Evolutionary conservation across 2,888 invertebrate genomes (phyloP), one percentile per base, ranked within the genome.

Genomic region (Smittia aterrima): DNA sequence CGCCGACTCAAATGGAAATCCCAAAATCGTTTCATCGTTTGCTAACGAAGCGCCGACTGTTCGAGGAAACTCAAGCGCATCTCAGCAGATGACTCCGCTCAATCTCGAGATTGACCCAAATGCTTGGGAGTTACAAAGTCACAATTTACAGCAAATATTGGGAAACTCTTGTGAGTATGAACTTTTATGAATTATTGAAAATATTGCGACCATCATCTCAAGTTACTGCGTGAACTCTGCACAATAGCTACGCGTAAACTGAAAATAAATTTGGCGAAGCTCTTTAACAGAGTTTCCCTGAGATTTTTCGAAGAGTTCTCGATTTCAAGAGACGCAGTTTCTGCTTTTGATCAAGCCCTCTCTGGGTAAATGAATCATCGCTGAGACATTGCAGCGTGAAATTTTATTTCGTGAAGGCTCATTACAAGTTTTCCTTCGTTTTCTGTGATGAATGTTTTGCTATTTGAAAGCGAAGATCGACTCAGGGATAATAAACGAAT

Each of bases 31-130:
- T 1, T 41, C 74, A 1, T 66, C 64, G 13, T 40, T 22, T 47
- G 58, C 27, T 13, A 74, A 66, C 32, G 41, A 74, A 2, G n/a
- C 70, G 16, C 75, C 32, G 62, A 75, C 38, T 75, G 76, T 66
- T 62, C 54, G 24, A 64, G 74, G 81, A 40, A 82, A 81, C 75
- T 77, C 78, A 75, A 79, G 79, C 4, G 53, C 53, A 20, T 83
- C 85, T 76, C 78, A 82, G 18, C 80, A 82, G 79, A 83, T 86
- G 80, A 81, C 83, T 73, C 88, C 88, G 24, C 84, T 91, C 77
- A 84, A 86, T 76, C 85, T 92, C 75, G 87, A 90, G 79, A 87
- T 91, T 75, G 90, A 91, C 83, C 87, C 89, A 79, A 86, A 87
- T 79, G 84, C 88, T 74, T 89, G 88, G 87, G 87, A 88, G 78